These are phyloP conservation scores for Arctia plantaginis DNA, from an alignment of 2,888 invertebrate species.

Conservation along the genomic window DNA sequence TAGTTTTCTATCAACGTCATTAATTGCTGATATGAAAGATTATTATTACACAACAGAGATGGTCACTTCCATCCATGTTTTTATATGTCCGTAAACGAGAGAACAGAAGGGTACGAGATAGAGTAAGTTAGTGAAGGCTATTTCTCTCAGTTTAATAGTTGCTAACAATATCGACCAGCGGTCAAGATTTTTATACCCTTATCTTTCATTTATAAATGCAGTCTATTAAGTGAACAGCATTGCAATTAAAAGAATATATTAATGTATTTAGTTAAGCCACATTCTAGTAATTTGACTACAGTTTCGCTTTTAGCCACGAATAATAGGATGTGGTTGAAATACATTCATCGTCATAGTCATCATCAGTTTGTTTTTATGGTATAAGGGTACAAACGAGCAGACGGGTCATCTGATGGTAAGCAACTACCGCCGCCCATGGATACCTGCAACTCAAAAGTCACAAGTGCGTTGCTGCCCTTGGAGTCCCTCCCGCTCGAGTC, in stretches of 20 bases:
- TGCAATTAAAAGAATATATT: not conserved
- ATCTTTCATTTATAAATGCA: conserved; percentile 1
- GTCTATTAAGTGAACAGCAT: not conserved
- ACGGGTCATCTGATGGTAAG: too few relatives aligned
- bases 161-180: conserved; percentile 66
- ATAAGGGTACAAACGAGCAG: too few relatives aligned
- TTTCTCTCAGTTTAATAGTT: conserved; percentile 71
- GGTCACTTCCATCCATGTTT: conserved; percentile 31
- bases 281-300: too few relatives aligned
- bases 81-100: conserved; percentile 38
- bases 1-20: not conserved
- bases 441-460: too few relatives aligned
- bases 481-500: too few relatives aligned
- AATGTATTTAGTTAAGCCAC: too few relatives aligned
- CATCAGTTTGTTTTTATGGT: too few relatives aligned
- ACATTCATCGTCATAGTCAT: too few relatives aligned
- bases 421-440: too few relatives aligned
- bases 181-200: conserved; percentile 27
- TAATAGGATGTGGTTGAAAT: too few relatives aligned
- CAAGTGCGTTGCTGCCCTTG: too few relatives aligned
- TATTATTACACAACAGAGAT: not conserved
- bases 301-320: too few relatives aligned
- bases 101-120: conserved; percentile 56
- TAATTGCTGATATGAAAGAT: not conserved
- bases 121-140: conserved; percentile 69